Evolutionary conservation across 2,113 vertebrate species (phyloP).

Genomic region (Orycteropus afer): DNA sequence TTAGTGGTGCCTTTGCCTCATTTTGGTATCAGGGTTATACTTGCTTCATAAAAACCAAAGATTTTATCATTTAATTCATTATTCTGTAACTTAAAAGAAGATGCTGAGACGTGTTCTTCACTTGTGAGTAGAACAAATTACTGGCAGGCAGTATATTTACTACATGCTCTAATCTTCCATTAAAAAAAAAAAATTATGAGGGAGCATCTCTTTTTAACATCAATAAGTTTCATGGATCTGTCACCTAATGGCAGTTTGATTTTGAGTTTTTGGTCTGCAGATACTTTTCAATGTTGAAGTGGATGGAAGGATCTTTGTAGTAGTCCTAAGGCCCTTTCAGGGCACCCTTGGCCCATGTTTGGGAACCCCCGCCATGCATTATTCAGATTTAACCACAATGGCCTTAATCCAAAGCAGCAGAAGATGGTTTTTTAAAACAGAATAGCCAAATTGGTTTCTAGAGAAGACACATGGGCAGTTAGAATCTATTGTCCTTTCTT

Average conservation of each 20-base stretch:
- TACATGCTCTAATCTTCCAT: neutral
- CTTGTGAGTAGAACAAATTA: neutral
- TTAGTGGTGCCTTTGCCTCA: no score
- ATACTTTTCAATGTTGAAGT: neutral
- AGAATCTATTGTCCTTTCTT: neutral
- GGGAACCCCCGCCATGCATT: neutral
- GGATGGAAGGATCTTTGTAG: neutral
- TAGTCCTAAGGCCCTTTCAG: neutral
- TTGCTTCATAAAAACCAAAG: no score
- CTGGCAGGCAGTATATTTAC: neutral
- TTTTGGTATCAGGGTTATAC: no score
- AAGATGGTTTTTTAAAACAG: neutral
- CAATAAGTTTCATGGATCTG: neutral
- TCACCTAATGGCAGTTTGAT: neutral
- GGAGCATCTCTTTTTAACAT: conserved; percentile 24
- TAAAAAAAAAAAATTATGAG: neutral
- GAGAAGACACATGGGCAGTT: neutral
- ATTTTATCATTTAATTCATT: conserved; percentile 32
- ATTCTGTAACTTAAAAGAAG: neutral
- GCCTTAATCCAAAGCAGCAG: neutral
- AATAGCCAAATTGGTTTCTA: neutral
- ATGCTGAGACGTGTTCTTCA: neutral
- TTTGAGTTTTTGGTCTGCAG: neutral
- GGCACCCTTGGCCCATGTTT: neutral
- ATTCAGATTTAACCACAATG: neutral